These are phyloP conservation scores for Globia sparganii DNA, from an alignment of 2,888 invertebrate genomes.

Conservation along the genomic window DNA sequence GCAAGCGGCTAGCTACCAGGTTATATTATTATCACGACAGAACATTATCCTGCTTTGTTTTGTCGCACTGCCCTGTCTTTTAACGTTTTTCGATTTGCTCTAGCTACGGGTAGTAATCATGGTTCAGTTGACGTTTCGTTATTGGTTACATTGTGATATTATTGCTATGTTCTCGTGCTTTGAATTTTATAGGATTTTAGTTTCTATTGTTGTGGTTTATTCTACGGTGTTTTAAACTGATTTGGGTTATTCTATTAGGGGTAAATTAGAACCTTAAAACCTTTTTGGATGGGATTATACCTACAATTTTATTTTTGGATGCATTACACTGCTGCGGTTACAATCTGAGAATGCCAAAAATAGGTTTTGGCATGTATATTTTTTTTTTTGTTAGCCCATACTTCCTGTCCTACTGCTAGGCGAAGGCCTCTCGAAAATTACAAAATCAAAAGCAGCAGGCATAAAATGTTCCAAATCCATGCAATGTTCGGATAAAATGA, in stretches of 20 bases:
- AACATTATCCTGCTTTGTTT: slow-evolving; percentile 21
- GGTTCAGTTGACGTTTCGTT: slow-evolving; percentile 22
- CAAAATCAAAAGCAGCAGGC: no score
- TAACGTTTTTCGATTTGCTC: slow-evolving; percentile 39
- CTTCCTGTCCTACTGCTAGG: no score
- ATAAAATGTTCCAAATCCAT: neutral
- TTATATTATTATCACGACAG: slow-evolving; percentile 59
- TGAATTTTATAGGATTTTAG: slow-evolving; percentile 18
- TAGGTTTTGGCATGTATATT: neutral
- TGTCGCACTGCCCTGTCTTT: slow-evolving; percentile 19
- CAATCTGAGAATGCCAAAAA: neutral
- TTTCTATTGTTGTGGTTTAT: neutral
- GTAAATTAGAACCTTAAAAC: neutral
- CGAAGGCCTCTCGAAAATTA: no score
- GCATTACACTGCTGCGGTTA: neutral
- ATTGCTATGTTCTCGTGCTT: slow-evolving; percentile 13
- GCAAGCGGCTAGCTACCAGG: slow-evolving; percentile 84
- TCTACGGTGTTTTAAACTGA: neutral
- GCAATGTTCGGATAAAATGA: neutral
- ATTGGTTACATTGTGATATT: slow-evolving; percentile 16
- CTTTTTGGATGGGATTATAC: neutral
- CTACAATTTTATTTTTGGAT: neutral
- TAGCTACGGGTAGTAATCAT: slow-evolving; percentile 31
- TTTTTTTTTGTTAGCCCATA: no score
- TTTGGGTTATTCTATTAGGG: neutral